These are phyloP conservation scores for Agrochola lota DNA, from an alignment of 2,888 invertebrate genomes.

Conservation along the genomic window DNA sequence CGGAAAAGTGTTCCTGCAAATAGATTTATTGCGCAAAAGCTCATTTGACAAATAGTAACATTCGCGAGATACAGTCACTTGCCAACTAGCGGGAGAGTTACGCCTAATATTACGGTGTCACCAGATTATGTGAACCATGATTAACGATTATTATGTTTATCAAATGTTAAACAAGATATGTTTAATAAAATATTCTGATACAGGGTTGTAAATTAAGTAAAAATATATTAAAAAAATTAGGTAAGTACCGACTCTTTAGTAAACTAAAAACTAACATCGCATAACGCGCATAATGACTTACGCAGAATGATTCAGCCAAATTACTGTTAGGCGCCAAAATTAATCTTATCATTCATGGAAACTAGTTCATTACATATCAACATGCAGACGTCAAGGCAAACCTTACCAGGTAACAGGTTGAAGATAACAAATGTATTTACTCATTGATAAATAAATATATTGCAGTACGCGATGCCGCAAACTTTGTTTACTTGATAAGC, in stretches of 20 bases:
- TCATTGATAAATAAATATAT: slow-evolving; percentile 74
- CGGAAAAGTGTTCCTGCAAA: slow-evolving; percentile 21
- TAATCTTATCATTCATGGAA: slow-evolving; percentile 82
- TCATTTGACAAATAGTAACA: slow-evolving; percentile 40
- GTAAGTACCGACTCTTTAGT: slow-evolving; percentile 4
- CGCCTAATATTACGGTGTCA: slow-evolving; percentile 33
- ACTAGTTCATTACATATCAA: slow-evolving; percentile 79
- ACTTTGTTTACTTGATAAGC: slow-evolving; percentile 75
- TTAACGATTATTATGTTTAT: slow-evolving; percentile 22
- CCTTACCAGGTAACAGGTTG: slow-evolving; percentile 75
- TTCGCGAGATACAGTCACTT: slow-evolving; percentile 43
- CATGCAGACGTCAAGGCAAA: slow-evolving; percentile 73
- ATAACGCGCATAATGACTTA: slow-evolving; percentile 33
- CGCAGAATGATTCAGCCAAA: slow-evolving; percentile 64
- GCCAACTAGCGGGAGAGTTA: slow-evolving; percentile 46
- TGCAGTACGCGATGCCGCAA: slow-evolving; percentile 68
- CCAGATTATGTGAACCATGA: slow-evolving; percentile 34
- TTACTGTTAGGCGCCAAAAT: slow-evolving; percentile 77
- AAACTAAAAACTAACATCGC: slow-evolving; percentile 24
- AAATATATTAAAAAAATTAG: neutral
- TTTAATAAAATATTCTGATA: neutral
- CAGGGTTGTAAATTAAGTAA: neutral
- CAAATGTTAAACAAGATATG: neutral
- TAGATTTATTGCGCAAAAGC: slow-evolving; percentile 45
- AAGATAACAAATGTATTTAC: slow-evolving; percentile 74